Evolutionary conservation across 2,113 vertebrate species (phyloP).

Genomic region (Accipiter cooperii): DNA sequence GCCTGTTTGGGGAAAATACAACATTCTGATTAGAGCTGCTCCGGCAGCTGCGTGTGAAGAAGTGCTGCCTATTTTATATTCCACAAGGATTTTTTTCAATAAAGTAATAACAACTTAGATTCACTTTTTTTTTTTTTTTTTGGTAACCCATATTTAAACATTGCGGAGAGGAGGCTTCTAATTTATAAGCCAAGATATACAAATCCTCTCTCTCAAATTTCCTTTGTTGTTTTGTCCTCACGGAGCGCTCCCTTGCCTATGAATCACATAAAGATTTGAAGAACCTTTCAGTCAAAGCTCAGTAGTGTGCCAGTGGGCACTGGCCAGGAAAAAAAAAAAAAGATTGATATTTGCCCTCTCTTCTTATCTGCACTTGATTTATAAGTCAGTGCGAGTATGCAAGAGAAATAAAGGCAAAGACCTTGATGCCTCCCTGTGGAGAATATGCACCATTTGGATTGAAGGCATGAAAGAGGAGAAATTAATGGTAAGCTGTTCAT

Average conservation of each 20-base stretch:
- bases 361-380: constrained; percentile 81
- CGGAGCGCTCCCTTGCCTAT: constrained; percentile 38
- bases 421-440: constrained; percentile 79
- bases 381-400: constrained; percentile 77
- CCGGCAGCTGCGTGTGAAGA: not conserved
- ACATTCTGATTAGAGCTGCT: not conserved
- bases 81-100: not conserved
- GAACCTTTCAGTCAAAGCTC: constrained; percentile 68
- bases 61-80: not conserved
- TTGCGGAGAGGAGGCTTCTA: constrained; percentile 30
- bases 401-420: constrained; percentile 80
- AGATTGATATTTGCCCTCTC: constrained; percentile 75
- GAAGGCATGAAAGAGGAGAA: constrained; percentile 81
- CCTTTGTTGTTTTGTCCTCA: constrained; percentile 64
- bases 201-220: constrained; percentile 53
- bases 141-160: constrained; percentile 12
- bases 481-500: constrained; percentile 86
- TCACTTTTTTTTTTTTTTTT: not conserved
- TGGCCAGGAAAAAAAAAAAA: constrained; percentile 51
- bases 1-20: not conserved
- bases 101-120: constrained; percentile 21
- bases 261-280: constrained; percentile 69
- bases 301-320: constrained; percentile 68
- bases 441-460: constrained; percentile 79
- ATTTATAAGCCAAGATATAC: constrained; percentile 57